These are phyloP conservation scores for Capra hircus DNA, from an alignment of 2,113 vertebrate species.

Conservation along the genomic window DNA sequence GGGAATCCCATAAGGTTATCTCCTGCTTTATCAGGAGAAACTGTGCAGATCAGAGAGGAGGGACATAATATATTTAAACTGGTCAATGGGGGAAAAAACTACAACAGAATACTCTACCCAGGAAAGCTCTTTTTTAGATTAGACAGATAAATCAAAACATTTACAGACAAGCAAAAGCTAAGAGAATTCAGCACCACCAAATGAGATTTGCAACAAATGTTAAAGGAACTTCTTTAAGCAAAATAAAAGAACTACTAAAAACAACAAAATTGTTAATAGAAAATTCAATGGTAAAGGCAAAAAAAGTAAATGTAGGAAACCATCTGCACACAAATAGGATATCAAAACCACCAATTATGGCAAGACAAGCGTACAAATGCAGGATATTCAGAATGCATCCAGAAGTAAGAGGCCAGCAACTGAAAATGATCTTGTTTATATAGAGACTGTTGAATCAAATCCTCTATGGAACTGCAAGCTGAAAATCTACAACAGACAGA, in stretches of 20 bases:
- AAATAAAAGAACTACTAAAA: background rate
- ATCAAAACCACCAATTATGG: background rate
- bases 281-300: background rate
- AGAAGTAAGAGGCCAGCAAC: background rate
- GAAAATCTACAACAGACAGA: background rate
- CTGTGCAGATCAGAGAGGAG: background rate
- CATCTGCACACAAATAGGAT: background rate
- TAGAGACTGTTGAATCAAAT: background rate
- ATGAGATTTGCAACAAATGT: background rate
- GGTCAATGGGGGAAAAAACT: background rate
- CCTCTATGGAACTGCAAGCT: accelerated
- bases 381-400: background rate
- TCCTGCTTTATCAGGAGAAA: background rate
- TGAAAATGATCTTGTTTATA: background rate
- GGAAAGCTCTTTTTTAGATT: background rate
- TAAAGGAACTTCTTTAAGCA: background rate
- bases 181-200: background rate
- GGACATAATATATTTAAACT: background rate
- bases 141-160: background rate
- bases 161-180: background rate
- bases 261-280: background rate
- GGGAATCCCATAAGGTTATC: background rate
- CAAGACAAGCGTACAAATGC: background rate
- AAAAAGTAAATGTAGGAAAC: background rate
- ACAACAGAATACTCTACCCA: background rate